Conservation (phyloP, 2,797 vertebrate genomes). For the Masticophis lateralis region DNA sequence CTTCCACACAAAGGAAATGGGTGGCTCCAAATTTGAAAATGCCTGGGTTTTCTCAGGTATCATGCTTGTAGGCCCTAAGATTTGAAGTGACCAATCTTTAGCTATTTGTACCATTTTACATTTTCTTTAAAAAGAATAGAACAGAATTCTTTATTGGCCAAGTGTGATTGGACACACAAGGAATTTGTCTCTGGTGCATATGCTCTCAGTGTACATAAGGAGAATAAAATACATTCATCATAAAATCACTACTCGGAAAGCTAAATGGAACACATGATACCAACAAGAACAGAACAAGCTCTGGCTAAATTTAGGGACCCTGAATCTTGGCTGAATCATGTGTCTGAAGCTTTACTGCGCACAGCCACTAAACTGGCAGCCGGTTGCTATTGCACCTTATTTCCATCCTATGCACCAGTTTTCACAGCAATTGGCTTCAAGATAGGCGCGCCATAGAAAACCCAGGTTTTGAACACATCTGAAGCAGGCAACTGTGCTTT, state of each 20-base stretch:
- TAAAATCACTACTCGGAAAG: neutral
- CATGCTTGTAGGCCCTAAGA: neutral
- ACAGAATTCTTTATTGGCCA: no score
- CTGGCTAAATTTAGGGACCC: conserved; percentile 4
- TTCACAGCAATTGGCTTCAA: conserved; percentile 13
- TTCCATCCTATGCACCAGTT: conserved; percentile 1
- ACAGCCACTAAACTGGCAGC: neutral
- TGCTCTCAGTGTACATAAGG: no score
- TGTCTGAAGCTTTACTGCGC: neutral
- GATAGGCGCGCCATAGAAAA: neutral
- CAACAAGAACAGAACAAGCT: neutral
- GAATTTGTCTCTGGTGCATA: no score
- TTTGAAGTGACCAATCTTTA: neutral
- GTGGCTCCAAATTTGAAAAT: neutral
- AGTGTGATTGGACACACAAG: no score
- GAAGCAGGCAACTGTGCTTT: neutral
- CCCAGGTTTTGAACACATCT: neutral
- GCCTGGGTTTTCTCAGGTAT: neutral
- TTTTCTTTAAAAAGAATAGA: neutral
- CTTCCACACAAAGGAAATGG: neutral
- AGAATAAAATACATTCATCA: no score
- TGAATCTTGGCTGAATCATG: neutral
- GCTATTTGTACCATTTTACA: neutral
- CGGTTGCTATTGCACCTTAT: neutral
- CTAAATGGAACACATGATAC: neutral